Base-by-base conservation (phyloP, 1,140 invertebrate species). In the Leguminivora glycinivorella region DNA sequence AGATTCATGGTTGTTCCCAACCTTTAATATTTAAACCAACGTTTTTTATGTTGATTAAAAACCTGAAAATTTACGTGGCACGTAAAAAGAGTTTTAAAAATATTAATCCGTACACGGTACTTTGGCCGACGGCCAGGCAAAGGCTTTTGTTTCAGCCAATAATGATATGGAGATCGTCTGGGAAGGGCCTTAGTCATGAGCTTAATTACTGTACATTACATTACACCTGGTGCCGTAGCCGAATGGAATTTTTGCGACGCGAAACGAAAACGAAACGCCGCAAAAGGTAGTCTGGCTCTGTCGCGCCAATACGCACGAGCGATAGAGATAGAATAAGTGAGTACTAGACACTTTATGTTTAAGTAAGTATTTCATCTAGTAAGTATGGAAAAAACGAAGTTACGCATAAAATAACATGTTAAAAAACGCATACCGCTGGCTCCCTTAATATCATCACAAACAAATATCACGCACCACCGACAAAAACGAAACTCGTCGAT, bases 81-180 rank as follows among this genome's bases (percentile, higher is more conserved):
- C 47, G 47, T 52, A 38, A 52, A 52, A 52, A 52, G 19, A 52
- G 17, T 9, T 52, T 52, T 2, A 52, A 52, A 52, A 52, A 22
- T 22, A 52, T 52, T 52, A 52, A 52, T 52, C 47, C 47, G 19
- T 22, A 52, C 47, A 52, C 17, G 47, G 47, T 19, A 22, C 47
- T 47, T 17, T 52, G 47, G 47, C 47, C 17, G 47, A 5, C 17
- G 19, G 47, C 47, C 47, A 52, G 47, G 47, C 47, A 52, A 52
- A 52, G 47, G 47, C 47, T 52, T 52, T 52, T 52, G 47, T 52
- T 22, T 22, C 19, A 10, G 47, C 47, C 47, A 52, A 52, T 52
- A 52, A 52, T 52, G 10, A 19, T 52, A 52, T 19, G 47, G 17
- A 52, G 0, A 52, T 19, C 17, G 47, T 52, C 19, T 52, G 1